Evolutionary conservation across 1,140 invertebrate genomes (phyloP).

Genomic region (Aleiodes sp.): DNA sequence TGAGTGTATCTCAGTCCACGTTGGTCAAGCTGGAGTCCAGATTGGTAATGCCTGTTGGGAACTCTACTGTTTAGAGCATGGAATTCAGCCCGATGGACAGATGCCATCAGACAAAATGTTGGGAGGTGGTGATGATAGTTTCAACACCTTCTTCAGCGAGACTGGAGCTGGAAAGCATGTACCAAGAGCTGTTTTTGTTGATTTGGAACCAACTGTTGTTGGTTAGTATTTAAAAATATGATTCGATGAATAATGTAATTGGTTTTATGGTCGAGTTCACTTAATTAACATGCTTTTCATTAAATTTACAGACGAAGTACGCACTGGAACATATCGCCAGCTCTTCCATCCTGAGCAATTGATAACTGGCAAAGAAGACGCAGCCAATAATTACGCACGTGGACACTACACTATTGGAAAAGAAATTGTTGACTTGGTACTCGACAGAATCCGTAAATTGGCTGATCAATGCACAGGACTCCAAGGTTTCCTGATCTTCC

Average conservation of each 20-base stretch:
- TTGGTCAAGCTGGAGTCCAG: slow-evolving; percentile 90
- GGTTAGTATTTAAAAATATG: slow-evolving; percentile 65
- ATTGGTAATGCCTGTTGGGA: slow-evolving; percentile 90
- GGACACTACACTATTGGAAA: slow-evolving; percentile 93
- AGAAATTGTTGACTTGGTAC: slow-evolving; percentile 83
- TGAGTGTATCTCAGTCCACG: slow-evolving; percentile 88
- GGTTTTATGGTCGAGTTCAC: too few relatives aligned
- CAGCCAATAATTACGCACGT: slow-evolving; percentile 88
- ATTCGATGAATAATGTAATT: too few relatives aligned
- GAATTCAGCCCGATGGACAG: slow-evolving; percentile 86
- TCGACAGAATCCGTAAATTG: slow-evolving; percentile 78
- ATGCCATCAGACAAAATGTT: slow-evolving; percentile 70
- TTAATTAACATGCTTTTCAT: background rate
- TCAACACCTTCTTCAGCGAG: slow-evolving; percentile 91
- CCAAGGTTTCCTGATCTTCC: slow-evolving; percentile 18
- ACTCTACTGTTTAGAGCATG: slow-evolving; percentile 88
- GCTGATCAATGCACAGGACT: slow-evolving; percentile 7
- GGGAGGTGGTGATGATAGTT: slow-evolving; percentile 80
- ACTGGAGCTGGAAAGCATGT: slow-evolving; percentile 89
- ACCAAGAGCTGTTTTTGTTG: slow-evolving; percentile 85
- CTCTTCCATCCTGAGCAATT: slow-evolving; percentile 88
- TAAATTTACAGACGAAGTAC: slow-evolving; percentile 73
- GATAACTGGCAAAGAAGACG: slow-evolving; percentile 88
- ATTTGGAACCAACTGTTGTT: slow-evolving; percentile 88
- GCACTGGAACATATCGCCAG: slow-evolving; percentile 83